Conservation (phyloP, 1,140 invertebrate species). For the Sweltsa coloradensis region DNA sequence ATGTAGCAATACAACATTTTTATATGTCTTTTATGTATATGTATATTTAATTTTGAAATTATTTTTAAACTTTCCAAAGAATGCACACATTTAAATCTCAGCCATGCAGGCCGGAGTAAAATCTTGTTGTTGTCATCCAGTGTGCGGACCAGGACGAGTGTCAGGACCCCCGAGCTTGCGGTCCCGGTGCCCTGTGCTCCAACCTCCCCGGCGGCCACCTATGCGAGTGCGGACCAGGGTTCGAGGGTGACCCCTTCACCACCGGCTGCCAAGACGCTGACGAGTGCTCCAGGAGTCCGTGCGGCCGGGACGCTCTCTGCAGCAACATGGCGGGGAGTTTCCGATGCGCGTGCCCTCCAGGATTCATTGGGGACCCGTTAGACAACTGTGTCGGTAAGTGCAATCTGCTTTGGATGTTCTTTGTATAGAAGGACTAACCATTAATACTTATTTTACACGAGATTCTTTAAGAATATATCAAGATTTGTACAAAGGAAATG, state of each 20-base stretch:
- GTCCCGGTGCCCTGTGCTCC: slow-evolving; percentile 60
- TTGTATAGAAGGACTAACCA: too few species aligned
- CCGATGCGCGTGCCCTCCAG: slow-evolving; percentile 60
- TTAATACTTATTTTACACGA: too few species aligned
- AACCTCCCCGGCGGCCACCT: slow-evolving; percentile 65
- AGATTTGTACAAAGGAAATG: too few species aligned
- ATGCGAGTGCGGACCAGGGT: slow-evolving; percentile 73
- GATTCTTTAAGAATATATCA: too few species aligned
- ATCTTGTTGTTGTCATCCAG: slow-evolving; percentile 29
- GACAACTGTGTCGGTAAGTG: slow-evolving; percentile 53
- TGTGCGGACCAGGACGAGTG: slow-evolving; percentile 80
- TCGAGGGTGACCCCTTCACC: slow-evolving; percentile 52
- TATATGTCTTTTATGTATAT: neutral
- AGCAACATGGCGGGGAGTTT: slow-evolving; percentile 59
- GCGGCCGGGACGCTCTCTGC: slow-evolving; percentile 59
- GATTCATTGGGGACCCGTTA: slow-evolving; percentile 61
- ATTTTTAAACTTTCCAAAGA: too few species aligned
- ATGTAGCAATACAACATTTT: neutral
- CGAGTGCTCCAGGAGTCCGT: slow-evolving; percentile 53
- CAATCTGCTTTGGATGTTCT: too few species aligned
- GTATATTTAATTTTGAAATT: neutral
- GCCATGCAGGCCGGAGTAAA: too few species aligned
- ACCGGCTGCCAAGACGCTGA: slow-evolving; percentile 54
- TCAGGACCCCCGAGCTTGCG: slow-evolving; percentile 55
- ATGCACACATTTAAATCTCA: too few species aligned